phyloP scores from a whole-genome alignment of 2,113 vertebrate species.

The Piaya cayana region DNA sequence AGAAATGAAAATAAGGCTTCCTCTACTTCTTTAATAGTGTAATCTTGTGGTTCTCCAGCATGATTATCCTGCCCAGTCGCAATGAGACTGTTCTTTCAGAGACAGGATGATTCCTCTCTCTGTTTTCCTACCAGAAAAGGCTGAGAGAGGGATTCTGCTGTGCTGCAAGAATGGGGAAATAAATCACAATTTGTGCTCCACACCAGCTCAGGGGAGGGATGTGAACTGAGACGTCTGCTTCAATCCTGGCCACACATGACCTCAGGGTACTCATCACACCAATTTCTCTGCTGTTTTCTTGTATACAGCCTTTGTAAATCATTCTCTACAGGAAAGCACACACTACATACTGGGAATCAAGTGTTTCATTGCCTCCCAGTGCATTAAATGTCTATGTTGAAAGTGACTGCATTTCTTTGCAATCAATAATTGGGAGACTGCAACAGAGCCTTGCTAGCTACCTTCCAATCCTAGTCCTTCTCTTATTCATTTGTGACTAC shows the following conservation, averaged over 20 bases:
- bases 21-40: not conserved
- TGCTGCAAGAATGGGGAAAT: not conserved
- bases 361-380: not conserved
- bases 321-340: not conserved
- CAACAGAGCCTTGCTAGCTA: not conserved
- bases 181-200: not conserved
- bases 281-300: not conserved
- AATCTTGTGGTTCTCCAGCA: not conserved
- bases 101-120: rapidly evolving
- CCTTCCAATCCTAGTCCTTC: not conserved
- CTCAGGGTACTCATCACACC: not conserved
- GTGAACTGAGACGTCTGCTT: not conserved
- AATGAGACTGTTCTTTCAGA: not conserved
- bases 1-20: not conserved
- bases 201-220: not conserved
- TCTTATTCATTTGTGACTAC: not conserved
- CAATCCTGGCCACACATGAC: not conserved
- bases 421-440: not conserved
- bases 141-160: not conserved
- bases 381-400: not conserved
- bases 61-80: not conserved
- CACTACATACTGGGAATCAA: not conserved
- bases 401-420: not conserved
- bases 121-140: not conserved
- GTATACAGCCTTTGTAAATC: not conserved